Evolutionary conservation across 2,888 invertebrate genomes (phyloP), one percentile per base, ranked within the genome.

Genomic region (Augochlorella aurata): DNA sequence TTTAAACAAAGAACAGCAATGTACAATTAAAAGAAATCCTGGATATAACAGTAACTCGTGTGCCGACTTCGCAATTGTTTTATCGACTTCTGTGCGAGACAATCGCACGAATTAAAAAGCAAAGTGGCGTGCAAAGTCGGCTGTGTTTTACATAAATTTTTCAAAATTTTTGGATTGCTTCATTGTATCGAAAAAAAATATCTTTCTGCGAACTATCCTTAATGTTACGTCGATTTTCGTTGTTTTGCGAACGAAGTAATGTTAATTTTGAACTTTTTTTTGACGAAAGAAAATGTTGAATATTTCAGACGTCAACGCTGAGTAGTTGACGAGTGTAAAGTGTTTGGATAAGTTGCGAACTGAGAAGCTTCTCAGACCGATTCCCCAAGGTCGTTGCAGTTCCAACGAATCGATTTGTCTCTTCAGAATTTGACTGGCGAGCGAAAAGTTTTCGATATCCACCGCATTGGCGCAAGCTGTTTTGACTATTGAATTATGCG

Each of bases 401-500:
- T 58, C 50, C 18, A 50, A 50, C 21, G 24, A 24, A 76, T 79
- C 29, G 45, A 76, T 69, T 29, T 21, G 45, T 21, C 47, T 58
- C n/a, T 9, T 24, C 12, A 24, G 24, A n/a, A 44, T 47, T 58
- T 47, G 7, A 45, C 58, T 47, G 14, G n/a, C 21, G 45, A 44
- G 21, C 14, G 52, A 58, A 45, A n/a, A 24, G 58, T 71, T 44
- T 49, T 38, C 47, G 24, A 29, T 18, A 52, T 21, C 44, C n/a
- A 63, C 49, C 50, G 50, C 49, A 76, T 68, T 76, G 68, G 61
- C 21, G 38, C 16, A 69, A 69, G 38, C 29, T 67, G 52, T 14
- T 52, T 66, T 74, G 7, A 65, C 38, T 49, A 49, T 73, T 50
- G 21, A 44, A 66, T 49, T 63, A 49, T 50, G 49, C 49, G 49